These are phyloP conservation scores for Sarcophaga carnaria DNA, from an alignment of 2,888 invertebrate genomes.

Conservation along the genomic window DNA sequence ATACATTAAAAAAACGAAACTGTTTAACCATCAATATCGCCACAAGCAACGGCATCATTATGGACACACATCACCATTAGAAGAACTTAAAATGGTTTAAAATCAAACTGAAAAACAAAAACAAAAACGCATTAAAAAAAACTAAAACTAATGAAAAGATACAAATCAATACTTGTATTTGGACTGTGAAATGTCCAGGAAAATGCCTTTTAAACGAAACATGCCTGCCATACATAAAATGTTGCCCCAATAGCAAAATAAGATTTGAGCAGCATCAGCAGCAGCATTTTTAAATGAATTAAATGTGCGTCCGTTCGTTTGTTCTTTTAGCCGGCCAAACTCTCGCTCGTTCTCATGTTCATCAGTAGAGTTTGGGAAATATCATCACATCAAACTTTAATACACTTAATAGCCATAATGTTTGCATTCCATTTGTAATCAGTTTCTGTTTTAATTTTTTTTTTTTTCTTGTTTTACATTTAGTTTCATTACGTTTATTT, in stretches of 20 bases:
- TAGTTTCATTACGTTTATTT: neutral
- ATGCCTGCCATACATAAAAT: constrained; percentile 42
- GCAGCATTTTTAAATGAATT: constrained; percentile 29
- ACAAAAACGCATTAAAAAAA: neutral
- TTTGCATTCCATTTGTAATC: constrained; percentile 68
- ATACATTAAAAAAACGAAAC: constrained; percentile 50
- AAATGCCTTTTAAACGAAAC: constrained; percentile 57
- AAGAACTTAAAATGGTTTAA: constrained; percentile 52
- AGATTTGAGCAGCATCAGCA: constrained; percentile 34
- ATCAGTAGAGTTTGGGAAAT: constrained; percentile 62
- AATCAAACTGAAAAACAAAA: constrained; percentile 4
- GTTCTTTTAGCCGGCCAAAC: neutral
- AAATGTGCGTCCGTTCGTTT: constrained; percentile 39
- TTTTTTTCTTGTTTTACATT: constrained; percentile 53
- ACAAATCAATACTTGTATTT: constrained; percentile 42
- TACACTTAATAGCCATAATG: constrained; percentile 67
- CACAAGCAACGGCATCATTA: constrained; percentile 20
- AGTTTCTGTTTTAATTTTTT: constrained; percentile 25
- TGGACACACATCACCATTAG: constrained; percentile 46
- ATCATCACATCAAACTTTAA: constrained; percentile 69
- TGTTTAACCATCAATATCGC: constrained; percentile 27
- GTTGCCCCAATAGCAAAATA: neutral
- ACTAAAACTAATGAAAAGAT: constrained; percentile 57
- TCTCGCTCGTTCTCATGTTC: constrained; percentile 42
- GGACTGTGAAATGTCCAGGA: neutral